Evolutionary conservation across 1,140 invertebrate species (phyloP), one percentile per base, ranked within the genome.

Genomic region (Euschistus heros): DNA sequence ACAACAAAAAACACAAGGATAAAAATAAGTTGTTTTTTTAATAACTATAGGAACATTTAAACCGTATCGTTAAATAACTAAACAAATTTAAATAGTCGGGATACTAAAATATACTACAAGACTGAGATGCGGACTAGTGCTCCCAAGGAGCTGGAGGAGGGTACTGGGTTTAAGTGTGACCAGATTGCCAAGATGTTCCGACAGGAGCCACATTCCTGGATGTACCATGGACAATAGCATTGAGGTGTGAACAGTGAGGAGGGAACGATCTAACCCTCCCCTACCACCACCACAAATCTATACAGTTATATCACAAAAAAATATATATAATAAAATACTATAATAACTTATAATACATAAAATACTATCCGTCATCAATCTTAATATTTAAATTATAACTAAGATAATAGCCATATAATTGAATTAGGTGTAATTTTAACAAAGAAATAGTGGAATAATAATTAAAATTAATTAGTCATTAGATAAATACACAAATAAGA

Each of bases 221-320:
- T 47, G 55, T 61, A 66, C 13, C 55, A 44, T 52, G 64, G 64
- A 66, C 55, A 61, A 61, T 66, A 47, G 57, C 55, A 65, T 60
- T 65, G 7, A 65, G 50, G 33, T 42, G 64, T 61, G 64, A 65
- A 61, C 54, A 37, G 46, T 55, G 22, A 30, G 26, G 52, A 30
- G 63, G 52, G 14, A 27, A 17, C 1, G 3, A 14, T 63, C 33
- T 50, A 55, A 57, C 17, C 47, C 52, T 50, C 10, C 18, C 22
- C 62, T 26, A 44, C 30, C n/a, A 24, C 42, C 24, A 33, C 27
- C 33, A 37, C 47, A 3, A 3, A 17, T 3, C 18, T 47, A 4
- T 17, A 47, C 3, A 5, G 46, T 47, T 14, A 3, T 47, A 47
- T 3, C 3, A 18, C 2, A 47, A 14, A 3, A 47, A 47, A 47